These are phyloP conservation scores for Leucoma salicis DNA, from an alignment of 2,888 invertebrate genomes.

Conservation along the genomic window DNA sequence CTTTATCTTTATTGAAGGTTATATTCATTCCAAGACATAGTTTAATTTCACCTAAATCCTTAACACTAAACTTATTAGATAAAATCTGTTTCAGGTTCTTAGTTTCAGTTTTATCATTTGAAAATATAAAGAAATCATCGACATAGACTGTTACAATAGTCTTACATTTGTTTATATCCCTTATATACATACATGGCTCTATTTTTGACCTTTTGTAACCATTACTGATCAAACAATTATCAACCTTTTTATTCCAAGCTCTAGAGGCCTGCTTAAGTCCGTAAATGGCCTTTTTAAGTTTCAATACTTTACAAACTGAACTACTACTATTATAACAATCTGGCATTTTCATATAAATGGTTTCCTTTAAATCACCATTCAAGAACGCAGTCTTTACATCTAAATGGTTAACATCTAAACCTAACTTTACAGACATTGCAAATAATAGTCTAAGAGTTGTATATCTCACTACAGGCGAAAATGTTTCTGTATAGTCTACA, in stretches of 20 bases:
- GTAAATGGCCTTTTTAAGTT: not conserved
- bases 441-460: not conserved
- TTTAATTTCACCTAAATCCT: conserved; percentile 2
- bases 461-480: not conserved
- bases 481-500: not conserved
- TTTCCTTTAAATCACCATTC: not conserved
- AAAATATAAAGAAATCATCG: conserved; percentile 2
- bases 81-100: not conserved
- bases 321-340: too few relatives aligned
- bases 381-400: not conserved
- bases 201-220: not conserved
- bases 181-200: conserved; percentile 1
- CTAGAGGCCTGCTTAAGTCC: not conserved
- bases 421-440: not conserved
- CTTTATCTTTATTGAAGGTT: not conserved
- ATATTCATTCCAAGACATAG: conserved; percentile 7
- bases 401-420: not conserved
- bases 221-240: not conserved
- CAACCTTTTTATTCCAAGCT: not conserved
- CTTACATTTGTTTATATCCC: not conserved
- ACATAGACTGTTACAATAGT: not conserved
- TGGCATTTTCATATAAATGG: not conserved
- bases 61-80: conserved; percentile 2
- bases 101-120: not conserved
- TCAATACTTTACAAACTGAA: not conserved